These are phyloP conservation scores for Sebastes minor DNA, from an alignment of 2,797 vertebrate genomes.

Conservation along the genomic window DNA sequence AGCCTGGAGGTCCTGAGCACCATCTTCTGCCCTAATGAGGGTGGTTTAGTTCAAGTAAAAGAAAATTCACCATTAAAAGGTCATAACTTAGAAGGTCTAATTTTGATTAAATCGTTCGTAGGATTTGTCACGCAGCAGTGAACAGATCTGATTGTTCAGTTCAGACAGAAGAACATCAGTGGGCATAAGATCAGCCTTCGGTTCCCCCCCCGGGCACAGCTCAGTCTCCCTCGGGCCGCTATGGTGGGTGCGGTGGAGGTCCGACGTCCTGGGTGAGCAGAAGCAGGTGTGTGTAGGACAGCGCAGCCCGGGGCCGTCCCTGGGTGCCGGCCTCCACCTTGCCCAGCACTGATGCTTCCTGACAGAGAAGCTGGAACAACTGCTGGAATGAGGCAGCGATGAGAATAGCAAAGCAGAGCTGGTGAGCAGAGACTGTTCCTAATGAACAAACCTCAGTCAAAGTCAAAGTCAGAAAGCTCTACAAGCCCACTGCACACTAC, in stretches of 20 bases:
- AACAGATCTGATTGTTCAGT: background rate
- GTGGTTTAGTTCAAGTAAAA: background rate
- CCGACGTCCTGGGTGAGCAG: slow-evolving; percentile 9
- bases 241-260: background rate
- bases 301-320: slow-evolving; percentile 83
- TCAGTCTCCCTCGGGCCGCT: slow-evolving; percentile 17
- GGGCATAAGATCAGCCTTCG: slow-evolving; percentile 11
- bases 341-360: slow-evolving; percentile 82
- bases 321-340: slow-evolving; percentile 73
- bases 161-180: background rate
- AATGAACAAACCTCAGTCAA: background rate
- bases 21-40: background rate
- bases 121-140: background rate
- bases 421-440: background rate
- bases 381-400: slow-evolving; percentile 76
- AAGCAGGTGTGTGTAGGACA: slow-evolving; percentile 82
- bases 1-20: background rate
- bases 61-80: background rate
- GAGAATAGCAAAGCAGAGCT: slow-evolving; percentile 69
- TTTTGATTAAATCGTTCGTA: background rate
- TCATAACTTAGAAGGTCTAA: background rate
- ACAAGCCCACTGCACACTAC: background rate
- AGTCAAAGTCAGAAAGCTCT: background rate
- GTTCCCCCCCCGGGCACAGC: background rate
- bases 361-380: slow-evolving; percentile 82